Conservation (phyloP, 2,888 invertebrate genomes). For the Cylloceria caligata region DNA sequence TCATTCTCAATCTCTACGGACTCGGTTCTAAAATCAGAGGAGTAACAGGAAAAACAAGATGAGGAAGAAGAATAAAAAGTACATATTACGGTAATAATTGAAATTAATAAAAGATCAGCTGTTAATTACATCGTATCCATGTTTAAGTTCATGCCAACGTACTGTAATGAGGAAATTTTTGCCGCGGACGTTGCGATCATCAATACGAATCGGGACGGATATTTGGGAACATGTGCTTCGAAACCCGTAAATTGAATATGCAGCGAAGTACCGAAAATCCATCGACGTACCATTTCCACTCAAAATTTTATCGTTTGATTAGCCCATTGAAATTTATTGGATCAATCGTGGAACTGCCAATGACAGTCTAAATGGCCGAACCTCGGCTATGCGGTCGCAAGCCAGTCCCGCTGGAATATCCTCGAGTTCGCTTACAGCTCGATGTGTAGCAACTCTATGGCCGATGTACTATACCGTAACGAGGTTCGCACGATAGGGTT, state of each 20-base stretch:
- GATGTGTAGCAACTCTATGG: not conserved
- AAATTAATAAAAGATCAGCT: too few species aligned
- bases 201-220: not conserved
- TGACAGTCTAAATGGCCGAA: slow-evolving; percentile 5
- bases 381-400: not conserved
- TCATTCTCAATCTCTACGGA: not conserved
- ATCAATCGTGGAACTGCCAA: slow-evolving; percentile 57
- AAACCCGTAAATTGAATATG: not conserved
- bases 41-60: not conserved
- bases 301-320: slow-evolving; percentile 21
- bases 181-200: too few species aligned
- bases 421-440: slow-evolving; percentile 31
- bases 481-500: slow-evolving; percentile 23
- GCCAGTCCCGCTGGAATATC: slow-evolving; percentile 34
- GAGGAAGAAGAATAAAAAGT: not conserved
- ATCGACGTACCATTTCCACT: not conserved
- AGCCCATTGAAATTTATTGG: slow-evolving; percentile 58
- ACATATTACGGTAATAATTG: too few species aligned
- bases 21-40: not conserved
- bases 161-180: not conserved
- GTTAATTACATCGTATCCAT: not conserved
- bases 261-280: not conserved
- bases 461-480: slow-evolving; percentile 31
- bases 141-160: not conserved
- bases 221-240: not conserved